phyloP scores from a whole-genome alignment of 1,140 invertebrate genomes.

The Atta cephalotes region DNA sequence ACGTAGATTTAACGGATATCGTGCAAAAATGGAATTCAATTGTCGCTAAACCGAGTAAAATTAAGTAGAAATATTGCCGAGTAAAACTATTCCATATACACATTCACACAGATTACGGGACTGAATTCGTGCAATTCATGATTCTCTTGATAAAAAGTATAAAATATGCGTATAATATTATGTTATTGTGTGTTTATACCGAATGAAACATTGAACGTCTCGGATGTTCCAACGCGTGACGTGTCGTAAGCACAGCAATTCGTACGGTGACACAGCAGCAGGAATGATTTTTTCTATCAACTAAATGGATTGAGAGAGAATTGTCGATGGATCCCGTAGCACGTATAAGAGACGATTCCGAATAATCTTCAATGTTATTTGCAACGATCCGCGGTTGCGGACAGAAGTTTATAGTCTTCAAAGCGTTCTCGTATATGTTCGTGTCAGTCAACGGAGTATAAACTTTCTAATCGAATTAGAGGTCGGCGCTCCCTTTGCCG shows the following conservation, averaged over 20 bases:
- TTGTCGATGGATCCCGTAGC: neutral
- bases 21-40: neutral
- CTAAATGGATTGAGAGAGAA: neutral
- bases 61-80: conserved; percentile 15
- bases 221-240: neutral
- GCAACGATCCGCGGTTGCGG: neutral
- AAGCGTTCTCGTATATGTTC: conserved; percentile 14
- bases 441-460: conserved; percentile 37
- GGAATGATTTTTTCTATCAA: neutral
- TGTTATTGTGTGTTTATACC: conserved; percentile 6
- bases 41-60: neutral
- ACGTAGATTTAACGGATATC: neutral
- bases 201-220: conserved; percentile 3
- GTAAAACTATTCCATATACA: neutral
- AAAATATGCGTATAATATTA: neutral
- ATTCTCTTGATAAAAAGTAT: conserved; percentile 9
- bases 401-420: conserved; percentile 63
- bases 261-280: neutral
- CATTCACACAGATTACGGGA: conserved; percentile 23
- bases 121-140: conserved; percentile 28
- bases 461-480: conserved; percentile 74
- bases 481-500: conserved; percentile 55
- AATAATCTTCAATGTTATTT: conserved; percentile 40
- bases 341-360: neutral
- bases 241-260: too few species aligned